Conservation (phyloP, 1,140 invertebrate genomes). For the Sycophila sp. region DNA sequence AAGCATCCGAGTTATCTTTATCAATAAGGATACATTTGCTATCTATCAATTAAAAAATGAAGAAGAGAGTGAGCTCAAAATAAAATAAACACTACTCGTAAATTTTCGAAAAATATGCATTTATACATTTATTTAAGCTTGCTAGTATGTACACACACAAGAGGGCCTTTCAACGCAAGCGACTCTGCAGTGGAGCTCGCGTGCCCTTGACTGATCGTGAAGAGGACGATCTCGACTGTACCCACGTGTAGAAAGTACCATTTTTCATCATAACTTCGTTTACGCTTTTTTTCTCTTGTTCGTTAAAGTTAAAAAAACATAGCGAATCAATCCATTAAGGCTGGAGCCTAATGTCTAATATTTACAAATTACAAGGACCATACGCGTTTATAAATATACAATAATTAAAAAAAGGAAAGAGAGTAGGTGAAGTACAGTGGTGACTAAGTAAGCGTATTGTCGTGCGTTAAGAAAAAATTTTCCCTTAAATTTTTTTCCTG, state of each 20-base stretch:
- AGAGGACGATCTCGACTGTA: constrained; percentile 14
- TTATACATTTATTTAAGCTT: constrained; percentile 37
- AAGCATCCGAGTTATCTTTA: too few species aligned
- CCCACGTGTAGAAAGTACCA: constrained; percentile 1
- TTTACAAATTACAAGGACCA: constrained; percentile 16
- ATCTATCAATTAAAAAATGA: too few species aligned
- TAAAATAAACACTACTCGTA: neutral
- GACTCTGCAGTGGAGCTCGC: neutral
- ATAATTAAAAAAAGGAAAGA: neutral
- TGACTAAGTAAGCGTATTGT: constrained; percentile 38
- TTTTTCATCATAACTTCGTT: neutral
- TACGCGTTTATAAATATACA: constrained; percentile 27
- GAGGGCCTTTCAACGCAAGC: constrained; percentile 3
- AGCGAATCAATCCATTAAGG: neutral
- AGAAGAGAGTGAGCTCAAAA: neutral
- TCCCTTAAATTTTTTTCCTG: neutral
- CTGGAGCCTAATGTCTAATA: constrained; percentile 27
- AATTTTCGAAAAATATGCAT: constrained; percentile 28
- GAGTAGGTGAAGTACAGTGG: neutral
- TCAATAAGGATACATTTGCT: too few species aligned
- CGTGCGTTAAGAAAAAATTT: constrained; percentile 17
- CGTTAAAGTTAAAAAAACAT: neutral
- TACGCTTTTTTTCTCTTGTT: neutral
- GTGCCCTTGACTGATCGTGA: constrained; percentile 8
- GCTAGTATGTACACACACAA: constrained; percentile 33